Evolutionary conservation across 2,888 invertebrate species (phyloP), one percentile per base, ranked within the genome.

Genomic region (Hirtodrosophila cameraria): DNA sequence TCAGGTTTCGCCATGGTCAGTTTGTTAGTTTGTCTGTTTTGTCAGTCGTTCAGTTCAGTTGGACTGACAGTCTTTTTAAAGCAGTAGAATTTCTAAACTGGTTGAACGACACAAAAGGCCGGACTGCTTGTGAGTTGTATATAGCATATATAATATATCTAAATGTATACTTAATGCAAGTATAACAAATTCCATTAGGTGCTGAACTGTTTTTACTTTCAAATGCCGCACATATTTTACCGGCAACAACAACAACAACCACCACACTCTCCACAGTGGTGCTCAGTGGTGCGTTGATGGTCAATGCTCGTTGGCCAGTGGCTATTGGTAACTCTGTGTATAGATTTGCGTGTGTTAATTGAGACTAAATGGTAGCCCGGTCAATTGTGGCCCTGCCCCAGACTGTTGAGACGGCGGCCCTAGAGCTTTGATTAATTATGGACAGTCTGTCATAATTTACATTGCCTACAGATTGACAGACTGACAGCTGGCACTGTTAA

Each of bases 351-450:
- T 82, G 72, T 85, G 82, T 69, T 85, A 82, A 85, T 85, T 85
- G 72, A 75, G 65, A 77, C 79, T 79, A 79, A 79, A 74, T 62
- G 81, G 54, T 42, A 55, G 63, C 41, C 28, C n/a, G n/a, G 42
- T 53, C 43, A 60, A 41, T 46, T 52, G 66, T 13, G 28, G 13
- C 4, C 35, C 7, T 15, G n/a, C 18, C 36, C 25, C n/a, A 16
- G 16, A 16, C 35, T 27, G n/a, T n/a, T n/a, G n/a, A n/a, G 48
- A 33, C 46, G 75, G 52, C 85, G 85, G 85, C 80, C 83, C 75
- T 71, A 67, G 49, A 43, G 69, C 84, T 88, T 86, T 86, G 86
- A 87, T 88, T 88, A 86, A 86, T 86, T 88, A 88, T 86, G 69
- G 65, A 69, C 59, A 68, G 72, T 27, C 78, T 64, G 87, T 81